Conservation (phyloP, 1,140 invertebrate species). For the Drosophila pectinifera region DNA sequence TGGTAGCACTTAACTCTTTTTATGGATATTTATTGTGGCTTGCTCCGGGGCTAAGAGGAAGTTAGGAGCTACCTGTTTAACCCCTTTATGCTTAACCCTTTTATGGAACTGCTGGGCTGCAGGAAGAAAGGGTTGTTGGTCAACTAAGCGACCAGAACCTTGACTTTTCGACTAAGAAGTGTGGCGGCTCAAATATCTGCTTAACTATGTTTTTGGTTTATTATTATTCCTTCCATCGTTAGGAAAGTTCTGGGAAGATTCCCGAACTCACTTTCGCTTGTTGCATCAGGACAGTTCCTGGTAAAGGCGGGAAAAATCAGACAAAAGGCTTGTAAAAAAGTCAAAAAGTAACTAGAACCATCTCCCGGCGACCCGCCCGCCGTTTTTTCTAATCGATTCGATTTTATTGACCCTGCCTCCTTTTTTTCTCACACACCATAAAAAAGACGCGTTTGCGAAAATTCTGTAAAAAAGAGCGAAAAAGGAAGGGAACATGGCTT, state of each 20-base stretch:
- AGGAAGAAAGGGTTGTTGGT: constrained; percentile 27
- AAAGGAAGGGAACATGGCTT: background rate
- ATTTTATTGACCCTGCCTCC: constrained; percentile 70
- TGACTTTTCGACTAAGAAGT: constrained; percentile 34
- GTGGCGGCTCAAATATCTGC: background rate
- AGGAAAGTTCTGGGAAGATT: constrained; percentile 35
- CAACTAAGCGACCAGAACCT: constrained; percentile 24
- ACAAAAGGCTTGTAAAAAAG: constrained; percentile 82
- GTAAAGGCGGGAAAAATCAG: constrained; percentile 38
- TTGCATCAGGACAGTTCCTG: constrained; percentile 41
- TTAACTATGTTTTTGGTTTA: constrained; percentile 11
- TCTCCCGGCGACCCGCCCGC: constrained; percentile 14
- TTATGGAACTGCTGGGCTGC: constrained; percentile 58
- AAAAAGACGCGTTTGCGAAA: constrained; percentile 35
- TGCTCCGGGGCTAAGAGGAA: constrained; percentile 7
- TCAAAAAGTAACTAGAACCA: constrained; percentile 67
- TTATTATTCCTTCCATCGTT: constrained; percentile 11
- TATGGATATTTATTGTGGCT: constrained; percentile 69
- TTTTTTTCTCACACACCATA: constrained; percentile 46
- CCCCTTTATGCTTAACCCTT: constrained; percentile 55
- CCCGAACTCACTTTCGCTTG: constrained; percentile 26
- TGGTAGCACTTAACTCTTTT: constrained; percentile 73
- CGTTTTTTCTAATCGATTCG: constrained; percentile 76
- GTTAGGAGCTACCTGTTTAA: constrained; percentile 61
- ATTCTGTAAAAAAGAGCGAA: constrained; percentile 19